These are phyloP conservation scores for Scaptomyza reducta DNA, from an alignment of 2,888 invertebrate species.

Conservation along the genomic window DNA sequence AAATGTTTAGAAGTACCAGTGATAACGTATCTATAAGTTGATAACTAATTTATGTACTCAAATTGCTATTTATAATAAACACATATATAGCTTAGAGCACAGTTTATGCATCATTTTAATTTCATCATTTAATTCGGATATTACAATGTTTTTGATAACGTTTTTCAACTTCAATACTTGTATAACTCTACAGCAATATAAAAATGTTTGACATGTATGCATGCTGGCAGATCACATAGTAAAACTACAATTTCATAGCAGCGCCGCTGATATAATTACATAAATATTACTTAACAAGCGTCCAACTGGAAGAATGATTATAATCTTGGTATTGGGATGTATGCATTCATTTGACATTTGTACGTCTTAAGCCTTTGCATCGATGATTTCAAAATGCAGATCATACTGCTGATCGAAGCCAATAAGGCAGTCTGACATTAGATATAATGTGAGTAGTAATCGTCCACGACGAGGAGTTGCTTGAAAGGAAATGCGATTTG, in stretches of 20 bases:
- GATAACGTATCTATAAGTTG: not conserved
- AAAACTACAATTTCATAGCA: slow-evolving; percentile 17
- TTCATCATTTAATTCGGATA: not conserved
- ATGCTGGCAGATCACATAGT: slow-evolving; percentile 14
- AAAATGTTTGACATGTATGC: slow-evolving; percentile 27
- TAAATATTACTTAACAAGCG: slow-evolving; percentile 24
- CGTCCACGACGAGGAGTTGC: slow-evolving; percentile 89
- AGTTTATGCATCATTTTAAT: not conserved
- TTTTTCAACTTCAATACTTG: slow-evolving; percentile 23
- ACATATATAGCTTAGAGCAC: not conserved
- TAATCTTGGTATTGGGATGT: slow-evolving; percentile 2
- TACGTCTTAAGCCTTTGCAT: slow-evolving; percentile 53
- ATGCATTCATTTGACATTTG: not conserved
- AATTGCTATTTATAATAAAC: no score
- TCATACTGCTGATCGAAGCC: slow-evolving; percentile 96
- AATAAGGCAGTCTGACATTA: slow-evolving; percentile 96
- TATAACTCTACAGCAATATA: slow-evolving; percentile 14
- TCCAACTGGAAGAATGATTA: slow-evolving; percentile 12
- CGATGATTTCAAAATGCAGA: slow-evolving; percentile 85
- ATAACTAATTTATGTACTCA: not conserved
- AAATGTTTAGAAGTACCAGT: not conserved
- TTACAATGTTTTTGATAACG: slow-evolving; percentile 8
- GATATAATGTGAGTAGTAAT: slow-evolving; percentile 91
- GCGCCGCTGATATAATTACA: slow-evolving; percentile 22
- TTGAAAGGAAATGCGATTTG: slow-evolving; percentile 87